phyloP scores from a whole-genome alignment of 2,113 vertebrate species.

The Thinocorus orbignyianus region DNA sequence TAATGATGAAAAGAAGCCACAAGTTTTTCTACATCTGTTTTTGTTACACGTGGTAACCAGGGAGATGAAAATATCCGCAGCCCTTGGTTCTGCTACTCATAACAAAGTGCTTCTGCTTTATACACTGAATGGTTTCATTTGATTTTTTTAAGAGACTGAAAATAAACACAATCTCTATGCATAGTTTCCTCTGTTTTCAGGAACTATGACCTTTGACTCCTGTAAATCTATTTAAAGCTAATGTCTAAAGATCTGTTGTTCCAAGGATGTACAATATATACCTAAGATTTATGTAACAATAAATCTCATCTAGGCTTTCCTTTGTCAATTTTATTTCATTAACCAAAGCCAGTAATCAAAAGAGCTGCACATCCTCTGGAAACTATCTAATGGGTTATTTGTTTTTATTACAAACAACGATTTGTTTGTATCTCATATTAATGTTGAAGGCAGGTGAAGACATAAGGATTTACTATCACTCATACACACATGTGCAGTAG shows the following conservation, averaged over 20 bases:
- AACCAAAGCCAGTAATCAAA: slow-evolving; percentile 34
- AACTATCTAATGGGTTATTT: slow-evolving; percentile 58
- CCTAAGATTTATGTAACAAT: slow-evolving; percentile 63
- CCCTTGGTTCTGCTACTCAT: slow-evolving; percentile 52
- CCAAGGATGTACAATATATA: slow-evolving; percentile 67
- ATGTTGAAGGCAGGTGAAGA: slow-evolving; percentile 53
- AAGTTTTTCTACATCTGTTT: slow-evolving; percentile 62
- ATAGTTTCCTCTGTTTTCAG: slow-evolving; percentile 76
- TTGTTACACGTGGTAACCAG: slow-evolving; percentile 57
- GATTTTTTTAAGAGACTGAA: slow-evolving; percentile 75
- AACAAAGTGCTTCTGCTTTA: slow-evolving; percentile 69
- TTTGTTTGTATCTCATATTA: slow-evolving; percentile 60
- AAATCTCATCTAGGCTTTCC: slow-evolving; percentile 43
- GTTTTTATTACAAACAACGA: slow-evolving; percentile 37
- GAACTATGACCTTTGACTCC: slow-evolving; percentile 71
- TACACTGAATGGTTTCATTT: slow-evolving; percentile 58
- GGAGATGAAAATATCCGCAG: slow-evolving; percentile 49
- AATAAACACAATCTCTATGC: slow-evolving; percentile 74
- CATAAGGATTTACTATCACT: slow-evolving; percentile 25
- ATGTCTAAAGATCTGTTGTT: slow-evolving; percentile 66
- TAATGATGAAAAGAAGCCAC: slow-evolving; percentile 31
- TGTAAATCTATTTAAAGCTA: slow-evolving; percentile 71
- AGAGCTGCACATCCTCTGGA: slow-evolving; percentile 51
- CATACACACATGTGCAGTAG: background rate
- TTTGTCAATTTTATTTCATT: slow-evolving; percentile 61